Conservation (phyloP, 2,797 vertebrate genomes). For the Danio albolineatus region DNA sequence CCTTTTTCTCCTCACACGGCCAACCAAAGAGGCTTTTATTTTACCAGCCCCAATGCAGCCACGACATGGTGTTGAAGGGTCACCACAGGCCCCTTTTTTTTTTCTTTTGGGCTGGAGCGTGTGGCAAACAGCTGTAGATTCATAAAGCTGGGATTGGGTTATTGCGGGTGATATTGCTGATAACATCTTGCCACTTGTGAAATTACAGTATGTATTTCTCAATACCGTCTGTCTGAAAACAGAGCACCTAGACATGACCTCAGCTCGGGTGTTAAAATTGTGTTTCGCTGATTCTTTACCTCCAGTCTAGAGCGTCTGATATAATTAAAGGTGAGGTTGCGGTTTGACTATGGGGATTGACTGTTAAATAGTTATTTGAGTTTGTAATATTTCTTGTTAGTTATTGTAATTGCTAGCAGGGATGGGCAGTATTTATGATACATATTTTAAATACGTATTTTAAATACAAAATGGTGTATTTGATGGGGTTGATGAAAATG, state of each 20-base stretch:
- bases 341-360: neutral
- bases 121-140: slow-evolving; percentile 25
- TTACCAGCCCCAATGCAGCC: slow-evolving; percentile 28
- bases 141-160: slow-evolving; percentile 27
- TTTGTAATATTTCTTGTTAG: too few species aligned
- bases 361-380: too few species aligned
- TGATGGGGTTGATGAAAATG: too few species aligned
- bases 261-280: neutral
- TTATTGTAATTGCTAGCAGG: too few species aligned
- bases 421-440: too few species aligned
- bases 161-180: slow-evolving; percentile 42
- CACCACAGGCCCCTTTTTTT: slow-evolving; percentile 20
- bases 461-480: too few species aligned
- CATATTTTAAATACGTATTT: too few species aligned
- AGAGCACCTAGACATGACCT: slow-evolving; percentile 10
- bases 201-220: slow-evolving; percentile 32
- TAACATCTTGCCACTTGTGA: slow-evolving; percentile 42
- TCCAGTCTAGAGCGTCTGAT: neutral
- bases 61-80: slow-evolving; percentile 7
- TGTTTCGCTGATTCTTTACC: neutral
- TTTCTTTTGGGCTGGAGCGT: neutral
- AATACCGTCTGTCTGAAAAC: slow-evolving; percentile 1
- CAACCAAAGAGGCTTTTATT: slow-evolving; percentile 51
- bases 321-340: neutral
- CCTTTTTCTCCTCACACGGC: slow-evolving; percentile 32